Evolutionary conservation across 2,797 vertebrate species (phyloP).

Genomic region (Enteromius thamalakanensis): DNA sequence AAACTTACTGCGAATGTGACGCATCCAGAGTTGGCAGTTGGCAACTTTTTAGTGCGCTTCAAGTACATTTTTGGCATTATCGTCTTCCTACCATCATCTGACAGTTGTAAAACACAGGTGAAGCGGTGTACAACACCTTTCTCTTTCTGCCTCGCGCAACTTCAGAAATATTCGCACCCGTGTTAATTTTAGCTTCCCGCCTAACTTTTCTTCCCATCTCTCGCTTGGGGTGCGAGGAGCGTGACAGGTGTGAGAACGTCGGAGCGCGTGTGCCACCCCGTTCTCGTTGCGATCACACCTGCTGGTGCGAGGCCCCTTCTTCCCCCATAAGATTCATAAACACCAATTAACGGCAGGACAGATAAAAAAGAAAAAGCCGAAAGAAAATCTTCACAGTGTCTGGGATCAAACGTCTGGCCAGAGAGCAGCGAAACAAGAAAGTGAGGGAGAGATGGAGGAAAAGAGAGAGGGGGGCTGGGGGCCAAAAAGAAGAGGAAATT

Average conservation of each 20-base stretch:
- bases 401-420: constrained; percentile 44
- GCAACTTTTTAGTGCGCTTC: not conserved
- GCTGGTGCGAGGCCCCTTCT: constrained; percentile 44
- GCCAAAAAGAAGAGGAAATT: constrained; percentile 30
- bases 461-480: not conserved
- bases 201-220: constrained; percentile 47
- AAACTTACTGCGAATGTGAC: not conserved
- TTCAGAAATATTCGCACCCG: constrained; percentile 49
- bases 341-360: constrained; percentile 58
- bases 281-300: constrained; percentile 52
- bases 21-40: not conserved
- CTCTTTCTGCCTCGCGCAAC: constrained; percentile 22
- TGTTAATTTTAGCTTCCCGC: constrained; percentile 36
- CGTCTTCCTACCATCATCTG: constrained; percentile 5
- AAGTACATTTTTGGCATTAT: constrained; percentile 10
- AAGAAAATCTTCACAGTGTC: constrained; percentile 28
- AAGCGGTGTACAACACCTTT: constrained; percentile 26
- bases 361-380: constrained; percentile 26
- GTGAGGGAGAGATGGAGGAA: constrained; percentile 20
- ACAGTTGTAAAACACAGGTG: constrained; percentile 46
- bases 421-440: constrained; percentile 33
- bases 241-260: constrained; percentile 49
- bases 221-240: constrained; percentile 44
- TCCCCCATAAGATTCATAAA: constrained; percentile 51
- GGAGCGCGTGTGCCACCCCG: not conserved